Evolutionary conservation across 2,888 invertebrate species (phyloP).

Genomic region (Eremobia ochroleuca): DNA sequence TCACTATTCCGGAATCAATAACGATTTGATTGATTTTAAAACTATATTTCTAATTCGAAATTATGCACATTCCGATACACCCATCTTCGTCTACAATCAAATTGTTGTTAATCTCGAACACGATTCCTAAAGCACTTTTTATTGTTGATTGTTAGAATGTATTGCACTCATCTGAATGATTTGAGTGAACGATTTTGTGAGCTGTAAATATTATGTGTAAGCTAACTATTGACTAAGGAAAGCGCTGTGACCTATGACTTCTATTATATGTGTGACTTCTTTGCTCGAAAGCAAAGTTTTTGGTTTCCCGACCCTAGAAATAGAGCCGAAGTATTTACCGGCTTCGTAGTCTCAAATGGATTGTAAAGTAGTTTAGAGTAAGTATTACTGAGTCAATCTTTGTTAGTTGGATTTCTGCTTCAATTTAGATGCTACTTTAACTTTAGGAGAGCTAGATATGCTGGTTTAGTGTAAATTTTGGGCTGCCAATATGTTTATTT

Average conservation of each 20-base stretch:
- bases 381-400: slow-evolving; percentile 49
- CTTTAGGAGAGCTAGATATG: slow-evolving; percentile 78
- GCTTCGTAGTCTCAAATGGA: slow-evolving; percentile 57
- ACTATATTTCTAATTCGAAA: neutral
- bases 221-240: slow-evolving; percentile 79
- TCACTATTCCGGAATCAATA: neutral
- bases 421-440: slow-evolving; percentile 68
- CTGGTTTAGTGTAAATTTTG: slow-evolving; percentile 64
- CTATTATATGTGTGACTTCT: slow-evolving; percentile 78
- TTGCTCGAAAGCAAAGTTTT: slow-evolving; percentile 82
- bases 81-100: slow-evolving; percentile 41
- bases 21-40: neutral
- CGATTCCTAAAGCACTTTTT: slow-evolving; percentile 82
- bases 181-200: slow-evolving; percentile 76
- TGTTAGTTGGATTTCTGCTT: slow-evolving; percentile 60
- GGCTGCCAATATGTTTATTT: slow-evolving; percentile 53
- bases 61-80: slow-evolving; percentile 16
- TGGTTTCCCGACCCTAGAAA: slow-evolving; percentile 51
- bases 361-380: slow-evolving; percentile 62
- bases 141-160: slow-evolving; percentile 84
- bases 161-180: slow-evolving; percentile 82
- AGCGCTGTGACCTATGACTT: slow-evolving; percentile 85
- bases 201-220: slow-evolving; percentile 84
- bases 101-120: slow-evolving; percentile 72
- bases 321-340: slow-evolving; percentile 47